Evolutionary conservation across 2,113 vertebrate species (phyloP).

Genomic region (Pachypanchax playfairii): DNA sequence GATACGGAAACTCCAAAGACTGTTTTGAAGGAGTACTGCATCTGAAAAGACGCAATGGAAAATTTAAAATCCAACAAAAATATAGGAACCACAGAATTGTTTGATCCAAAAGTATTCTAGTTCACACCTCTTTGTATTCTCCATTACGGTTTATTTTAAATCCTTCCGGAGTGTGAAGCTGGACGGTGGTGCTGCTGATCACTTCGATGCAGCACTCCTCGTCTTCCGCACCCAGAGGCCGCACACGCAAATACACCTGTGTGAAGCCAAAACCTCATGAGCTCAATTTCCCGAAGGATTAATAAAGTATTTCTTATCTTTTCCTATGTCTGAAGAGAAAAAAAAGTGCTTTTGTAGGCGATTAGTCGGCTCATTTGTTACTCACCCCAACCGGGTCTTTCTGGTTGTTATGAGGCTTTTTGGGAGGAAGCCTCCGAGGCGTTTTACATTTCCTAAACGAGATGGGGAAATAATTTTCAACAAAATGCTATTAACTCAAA

Average conservation of each 20-base stretch:
- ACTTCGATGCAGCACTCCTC: slow-evolving; percentile 93
- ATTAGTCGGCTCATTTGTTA: too few relatives aligned
- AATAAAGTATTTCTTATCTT: too few relatives aligned
- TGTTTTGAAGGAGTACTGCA: slow-evolving; percentile 93
- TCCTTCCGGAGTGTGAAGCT: slow-evolving; percentile 91
- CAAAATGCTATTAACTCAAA: background rate
- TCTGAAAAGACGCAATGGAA: slow-evolving; percentile 83
- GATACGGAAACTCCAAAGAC: slow-evolving; percentile 86
- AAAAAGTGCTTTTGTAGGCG: too few relatives aligned
- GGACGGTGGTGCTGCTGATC: slow-evolving; percentile 86
- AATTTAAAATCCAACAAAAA: too few relatives aligned
- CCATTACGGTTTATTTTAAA: slow-evolving; percentile 87
- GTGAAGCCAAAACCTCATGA: background rate
- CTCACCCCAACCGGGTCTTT: slow-evolving; percentile 87
- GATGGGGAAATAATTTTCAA: background rate
- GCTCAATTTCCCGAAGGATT: background rate
- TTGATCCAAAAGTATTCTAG: background rate
- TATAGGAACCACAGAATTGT: too few relatives aligned
- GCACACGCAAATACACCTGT: slow-evolving; percentile 92
- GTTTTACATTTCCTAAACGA: slow-evolving; percentile 75
- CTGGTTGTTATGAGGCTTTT: slow-evolving; percentile 77
- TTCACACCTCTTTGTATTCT: slow-evolving; percentile 90
- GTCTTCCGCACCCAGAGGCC: slow-evolving; percentile 82
- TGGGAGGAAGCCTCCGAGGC: slow-evolving; percentile 72
- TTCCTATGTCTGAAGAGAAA: background rate